A percentile compares a stretch with the other conserved stretches of the same genome.
phyloP scores from a whole-genome alignment of 2,797 vertebrate species.

The Myoxocephalus aenaeus region DNA sequence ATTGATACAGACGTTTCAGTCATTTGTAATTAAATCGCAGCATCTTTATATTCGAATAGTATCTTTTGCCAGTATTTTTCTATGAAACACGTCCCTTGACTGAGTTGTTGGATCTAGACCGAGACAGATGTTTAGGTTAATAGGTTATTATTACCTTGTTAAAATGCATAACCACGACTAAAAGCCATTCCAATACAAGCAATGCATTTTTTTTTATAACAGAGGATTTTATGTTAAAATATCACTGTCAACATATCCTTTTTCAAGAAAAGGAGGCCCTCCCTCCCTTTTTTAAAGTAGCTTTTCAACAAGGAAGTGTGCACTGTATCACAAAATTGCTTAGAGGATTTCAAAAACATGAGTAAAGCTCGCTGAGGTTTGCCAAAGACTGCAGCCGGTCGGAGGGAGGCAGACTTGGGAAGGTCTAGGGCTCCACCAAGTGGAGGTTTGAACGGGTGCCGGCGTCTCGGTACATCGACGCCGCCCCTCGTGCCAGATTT shows the following conservation, averaged over 20 bases:
- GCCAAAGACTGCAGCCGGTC: constrained; percentile 63
- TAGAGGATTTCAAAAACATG: constrained; percentile 76
- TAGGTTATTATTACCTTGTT: background rate
- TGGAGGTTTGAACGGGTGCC: constrained; percentile 66
- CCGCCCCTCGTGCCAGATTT: constrained; percentile 61
- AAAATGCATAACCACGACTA: background rate
- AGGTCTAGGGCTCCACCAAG: constrained; percentile 88
- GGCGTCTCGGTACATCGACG: constrained; percentile 53
- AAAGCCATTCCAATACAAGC: background rate
- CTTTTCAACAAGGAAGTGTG: constrained; percentile 70
- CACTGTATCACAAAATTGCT: constrained; percentile 76
- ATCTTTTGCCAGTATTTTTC: background rate
- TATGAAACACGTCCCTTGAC: background rate
- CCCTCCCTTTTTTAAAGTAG: constrained; percentile 35
- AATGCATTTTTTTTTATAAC: background rate
- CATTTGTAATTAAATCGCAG: background rate
- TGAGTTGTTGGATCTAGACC: background rate
- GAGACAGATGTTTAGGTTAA: background rate
- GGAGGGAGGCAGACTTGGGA: constrained; percentile 38
- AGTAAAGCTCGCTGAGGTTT: constrained; percentile 75
- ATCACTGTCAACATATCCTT: constrained; percentile 28
- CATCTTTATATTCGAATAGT: background rate
- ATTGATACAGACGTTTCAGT: background rate
- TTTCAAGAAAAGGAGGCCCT: constrained; percentile 40
- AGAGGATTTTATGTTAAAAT: background rate